Conservation (phyloP, 2,113 vertebrate species). For the Ammodytes dubius region DNA sequence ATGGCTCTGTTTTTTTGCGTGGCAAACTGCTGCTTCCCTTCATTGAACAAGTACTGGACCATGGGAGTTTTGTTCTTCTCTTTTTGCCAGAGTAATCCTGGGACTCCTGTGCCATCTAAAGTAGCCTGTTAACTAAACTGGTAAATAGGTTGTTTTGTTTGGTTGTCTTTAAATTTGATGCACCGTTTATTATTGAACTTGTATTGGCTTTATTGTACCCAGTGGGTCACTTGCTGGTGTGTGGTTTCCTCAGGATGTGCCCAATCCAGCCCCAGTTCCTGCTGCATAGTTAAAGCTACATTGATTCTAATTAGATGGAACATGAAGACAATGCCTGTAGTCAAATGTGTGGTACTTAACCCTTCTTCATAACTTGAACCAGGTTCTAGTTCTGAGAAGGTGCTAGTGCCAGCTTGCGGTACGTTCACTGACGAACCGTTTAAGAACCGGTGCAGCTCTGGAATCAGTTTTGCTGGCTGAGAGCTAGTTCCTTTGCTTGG, state of each 20-base stretch:
- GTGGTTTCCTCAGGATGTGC: no score
- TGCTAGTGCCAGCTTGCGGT: no score
- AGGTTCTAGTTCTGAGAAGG: no score
- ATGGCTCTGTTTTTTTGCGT: constrained; percentile 58
- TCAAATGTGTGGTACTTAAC: background rate
- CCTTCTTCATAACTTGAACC: no score
- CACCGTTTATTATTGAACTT: background rate
- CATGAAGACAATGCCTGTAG: background rate
- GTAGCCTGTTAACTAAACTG: background rate
- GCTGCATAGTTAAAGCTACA: background rate
- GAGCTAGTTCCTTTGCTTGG: no score
- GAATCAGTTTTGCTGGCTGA: no score
- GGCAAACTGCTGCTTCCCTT: constrained; percentile 45
- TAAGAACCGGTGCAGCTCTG: no score
- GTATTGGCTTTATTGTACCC: no score
- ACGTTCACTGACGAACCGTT: no score
- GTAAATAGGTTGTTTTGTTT: background rate
- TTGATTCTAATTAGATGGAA: constrained; percentile 1
- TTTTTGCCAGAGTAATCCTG: constrained; percentile 19
- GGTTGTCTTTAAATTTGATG: background rate
- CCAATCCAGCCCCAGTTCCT: no score
- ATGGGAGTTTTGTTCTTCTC: no score
- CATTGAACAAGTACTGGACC: constrained; percentile 30
- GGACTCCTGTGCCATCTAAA: constrained; percentile 12
- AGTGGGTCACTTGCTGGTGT: no score